Conservation (phyloP, 2,113 vertebrate genomes). For the Oryzias melastigma region DNA sequence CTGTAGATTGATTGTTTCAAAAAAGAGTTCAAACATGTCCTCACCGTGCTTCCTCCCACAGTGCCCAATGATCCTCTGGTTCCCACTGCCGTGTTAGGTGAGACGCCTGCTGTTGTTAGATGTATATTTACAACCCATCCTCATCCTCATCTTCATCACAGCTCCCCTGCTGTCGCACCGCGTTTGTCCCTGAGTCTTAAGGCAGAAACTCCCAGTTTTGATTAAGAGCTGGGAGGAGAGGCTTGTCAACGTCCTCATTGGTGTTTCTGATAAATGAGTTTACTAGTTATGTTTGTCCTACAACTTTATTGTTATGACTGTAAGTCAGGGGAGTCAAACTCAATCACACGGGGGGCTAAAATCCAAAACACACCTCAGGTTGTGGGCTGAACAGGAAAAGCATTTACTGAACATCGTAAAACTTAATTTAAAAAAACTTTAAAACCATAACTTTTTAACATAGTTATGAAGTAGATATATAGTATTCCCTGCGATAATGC, state of each 20-base stretch:
- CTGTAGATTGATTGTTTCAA: slow-evolving; percentile 8
- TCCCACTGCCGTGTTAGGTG: slow-evolving; percentile 99
- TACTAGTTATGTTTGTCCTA: slow-evolving; percentile 1
- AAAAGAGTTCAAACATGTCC: slow-evolving; percentile 33
- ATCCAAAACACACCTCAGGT: too few relatives aligned
- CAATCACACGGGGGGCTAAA: too few relatives aligned
- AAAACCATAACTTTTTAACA: too few relatives aligned
- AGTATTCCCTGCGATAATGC: too few relatives aligned
- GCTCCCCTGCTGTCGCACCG: slow-evolving; percentile 25
- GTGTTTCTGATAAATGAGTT: slow-evolving; percentile 15
- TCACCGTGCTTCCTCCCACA: slow-evolving; percentile 89
- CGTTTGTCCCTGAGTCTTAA: slow-evolving; percentile 18
- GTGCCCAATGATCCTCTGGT: slow-evolving; percentile 99
- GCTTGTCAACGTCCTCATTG: background rate
- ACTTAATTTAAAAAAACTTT: too few relatives aligned
- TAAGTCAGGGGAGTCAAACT: too few relatives aligned
- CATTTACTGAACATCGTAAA: too few relatives aligned
- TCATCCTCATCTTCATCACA: slow-evolving; percentile 51
- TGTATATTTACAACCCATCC: slow-evolving; percentile 34
- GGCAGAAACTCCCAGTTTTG: background rate
- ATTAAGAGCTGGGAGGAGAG: background rate
- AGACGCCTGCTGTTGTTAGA: slow-evolving; percentile 72
- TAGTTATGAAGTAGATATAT: too few relatives aligned
- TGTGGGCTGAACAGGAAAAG: too few relatives aligned
- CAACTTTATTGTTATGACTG: background rate